Percentiles rank a stretch among this genome's conserved stretches.
Conservation (phyloP, 1,140 invertebrate genomes). For the Triops longicaudatus region DNA sequence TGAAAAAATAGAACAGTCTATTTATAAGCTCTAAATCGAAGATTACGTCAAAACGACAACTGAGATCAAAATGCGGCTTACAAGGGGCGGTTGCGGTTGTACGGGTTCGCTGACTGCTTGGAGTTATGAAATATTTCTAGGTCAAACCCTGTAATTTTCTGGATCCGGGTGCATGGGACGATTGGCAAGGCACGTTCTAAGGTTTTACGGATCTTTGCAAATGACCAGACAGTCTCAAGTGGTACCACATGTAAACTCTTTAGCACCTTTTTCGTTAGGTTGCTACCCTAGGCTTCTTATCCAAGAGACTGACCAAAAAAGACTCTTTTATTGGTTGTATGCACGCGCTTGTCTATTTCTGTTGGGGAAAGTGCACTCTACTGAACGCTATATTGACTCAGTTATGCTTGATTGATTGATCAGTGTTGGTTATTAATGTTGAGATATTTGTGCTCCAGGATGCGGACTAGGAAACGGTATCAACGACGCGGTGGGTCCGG, state of each 20-base stretch:
- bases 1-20: no score
- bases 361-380: background rate
- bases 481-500: conserved; percentile 75
- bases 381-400: no score
- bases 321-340: background rate
- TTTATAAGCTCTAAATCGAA: no score
- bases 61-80: no score
- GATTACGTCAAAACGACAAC: no score
- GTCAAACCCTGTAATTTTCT: background rate
- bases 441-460: conserved; percentile 44
- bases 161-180: conserved; percentile 7
- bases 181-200: background rate
- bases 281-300: background rate
- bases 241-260: background rate
- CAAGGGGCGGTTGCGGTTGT: background rate
- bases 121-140: background rate
- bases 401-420: no score
- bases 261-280: background rate
- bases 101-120: background rate
- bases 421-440: no score
- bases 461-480: conserved; percentile 63
- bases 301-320: background rate
- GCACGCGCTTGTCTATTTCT: background rate
- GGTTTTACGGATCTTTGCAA: conserved; percentile 1
- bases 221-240: conserved; percentile 2